Evolutionary conservation across 1,140 invertebrate genomes (phyloP).

Genomic region (Papilio glaucus): DNA sequence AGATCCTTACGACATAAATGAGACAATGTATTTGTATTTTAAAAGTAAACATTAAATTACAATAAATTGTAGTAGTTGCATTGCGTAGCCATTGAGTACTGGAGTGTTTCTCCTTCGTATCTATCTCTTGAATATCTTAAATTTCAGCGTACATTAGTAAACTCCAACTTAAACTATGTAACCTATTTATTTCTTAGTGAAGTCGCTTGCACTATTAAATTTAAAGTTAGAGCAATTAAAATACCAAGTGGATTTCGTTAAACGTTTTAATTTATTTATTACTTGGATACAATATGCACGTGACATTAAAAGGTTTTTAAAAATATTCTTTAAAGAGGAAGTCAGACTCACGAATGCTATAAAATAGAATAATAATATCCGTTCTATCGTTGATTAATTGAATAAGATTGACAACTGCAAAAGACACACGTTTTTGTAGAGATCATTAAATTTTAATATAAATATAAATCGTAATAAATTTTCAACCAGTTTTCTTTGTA

Average conservation of each 20-base stretch:
- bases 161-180: constrained; percentile 12
- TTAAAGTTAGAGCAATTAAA: constrained; percentile 5
- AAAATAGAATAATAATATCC: no score
- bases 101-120: neutral
- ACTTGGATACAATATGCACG: neutral
- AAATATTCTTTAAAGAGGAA: no score
- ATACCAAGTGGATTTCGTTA: neutral
- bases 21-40: neutral
- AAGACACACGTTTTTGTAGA: no score
- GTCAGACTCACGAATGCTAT: no score
- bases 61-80: neutral
- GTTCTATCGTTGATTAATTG: no score
- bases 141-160: constrained; percentile 18
- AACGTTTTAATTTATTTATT: neutral
- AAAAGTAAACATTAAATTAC: neutral
- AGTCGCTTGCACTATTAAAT: constrained; percentile 14
- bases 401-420: no score
- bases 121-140: constrained; percentile 14
- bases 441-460: no score
- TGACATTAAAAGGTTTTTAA: no score
- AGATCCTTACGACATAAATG: no score
- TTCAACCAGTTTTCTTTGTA: no score
- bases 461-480: no score
- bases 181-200: constrained; percentile 24
- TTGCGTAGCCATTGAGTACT: neutral